phyloP scores from a whole-genome alignment of 2,797 vertebrate species.

The Eleutherodactylus coqui region DNA sequence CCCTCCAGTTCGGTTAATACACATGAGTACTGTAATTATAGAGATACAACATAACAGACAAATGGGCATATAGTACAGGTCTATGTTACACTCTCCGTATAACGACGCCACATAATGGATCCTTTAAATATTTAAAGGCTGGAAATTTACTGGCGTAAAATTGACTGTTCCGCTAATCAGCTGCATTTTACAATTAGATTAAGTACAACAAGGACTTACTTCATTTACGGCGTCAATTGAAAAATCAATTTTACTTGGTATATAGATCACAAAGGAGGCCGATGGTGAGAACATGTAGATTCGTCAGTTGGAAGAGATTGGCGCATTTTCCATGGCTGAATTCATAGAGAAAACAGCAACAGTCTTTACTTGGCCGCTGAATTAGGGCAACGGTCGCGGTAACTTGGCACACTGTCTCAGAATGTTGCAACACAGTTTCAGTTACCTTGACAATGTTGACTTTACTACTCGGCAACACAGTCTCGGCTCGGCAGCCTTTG shows the following conservation, averaged over 20 bases:
- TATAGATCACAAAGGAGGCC: slow-evolving; percentile 8
- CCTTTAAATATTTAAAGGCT: background rate
- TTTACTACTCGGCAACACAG: no score
- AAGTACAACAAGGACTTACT: slow-evolving; percentile 5
- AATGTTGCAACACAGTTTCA: no score
- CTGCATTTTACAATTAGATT: slow-evolving; percentile 16
- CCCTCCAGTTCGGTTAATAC: no score
- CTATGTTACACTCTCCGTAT: background rate
- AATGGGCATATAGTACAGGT: background rate
- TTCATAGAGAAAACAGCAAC: no score
- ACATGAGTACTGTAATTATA: background rate
- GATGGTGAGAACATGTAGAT: background rate
- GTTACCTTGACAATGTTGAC: no score
- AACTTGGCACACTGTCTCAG: no score
- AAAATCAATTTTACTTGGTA: slow-evolving; percentile 20
- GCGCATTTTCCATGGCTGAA: background rate
- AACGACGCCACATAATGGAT: background rate
- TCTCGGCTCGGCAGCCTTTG: no score
- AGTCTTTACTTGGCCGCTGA: no score
- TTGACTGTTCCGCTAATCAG: background rate
- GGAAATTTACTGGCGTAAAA: background rate
- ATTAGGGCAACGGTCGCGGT: no score
- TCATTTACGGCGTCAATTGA: background rate
- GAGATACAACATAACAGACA: background rate
- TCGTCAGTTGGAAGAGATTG: background rate